Evolutionary conservation across 2,888 invertebrate species (phyloP).

Genomic region (Xestia xanthographa): DNA sequence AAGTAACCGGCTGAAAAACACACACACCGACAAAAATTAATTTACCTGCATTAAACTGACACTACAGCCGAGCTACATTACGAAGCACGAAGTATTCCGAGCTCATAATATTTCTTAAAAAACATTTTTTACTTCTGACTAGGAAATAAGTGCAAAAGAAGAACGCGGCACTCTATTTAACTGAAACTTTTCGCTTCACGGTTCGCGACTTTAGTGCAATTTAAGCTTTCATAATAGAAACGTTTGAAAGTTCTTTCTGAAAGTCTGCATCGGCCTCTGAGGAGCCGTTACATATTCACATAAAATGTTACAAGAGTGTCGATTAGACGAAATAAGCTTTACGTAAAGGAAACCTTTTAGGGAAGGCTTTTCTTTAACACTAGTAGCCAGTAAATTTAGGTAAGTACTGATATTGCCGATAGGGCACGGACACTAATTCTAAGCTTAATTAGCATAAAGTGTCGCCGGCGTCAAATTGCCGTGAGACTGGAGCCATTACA

Average conservation of each 20-base stretch:
- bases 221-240: constrained; percentile 79
- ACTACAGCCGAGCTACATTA: constrained; percentile 15
- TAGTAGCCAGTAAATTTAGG: constrained; percentile 27
- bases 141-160: constrained; percentile 66
- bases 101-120: constrained; percentile 41
- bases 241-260: constrained; percentile 63
- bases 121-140: constrained; percentile 48
- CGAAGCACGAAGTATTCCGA: constrained; percentile 22
- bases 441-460: constrained; percentile 55
- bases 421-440: constrained; percentile 28
- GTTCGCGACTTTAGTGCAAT: constrained; percentile 79
- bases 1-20: constrained; percentile 73
- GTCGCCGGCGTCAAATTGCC: constrained; percentile 44
- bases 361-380: constrained; percentile 22
- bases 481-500: constrained; percentile 38
- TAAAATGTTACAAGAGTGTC: constrained; percentile 43
- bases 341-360: constrained; percentile 19
- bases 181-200: constrained; percentile 80
- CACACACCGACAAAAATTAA: constrained; percentile 59
- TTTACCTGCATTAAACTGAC: constrained; percentile 46
- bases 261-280: constrained; percentile 53
- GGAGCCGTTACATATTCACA: constrained; percentile 53
- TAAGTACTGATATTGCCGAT: constrained; percentile 23
- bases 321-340: constrained; percentile 31
- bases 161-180: constrained; percentile 71